Base-by-base conservation (phyloP, 2,888 invertebrate genomes). In the Coleophora flavipennella region DNA sequence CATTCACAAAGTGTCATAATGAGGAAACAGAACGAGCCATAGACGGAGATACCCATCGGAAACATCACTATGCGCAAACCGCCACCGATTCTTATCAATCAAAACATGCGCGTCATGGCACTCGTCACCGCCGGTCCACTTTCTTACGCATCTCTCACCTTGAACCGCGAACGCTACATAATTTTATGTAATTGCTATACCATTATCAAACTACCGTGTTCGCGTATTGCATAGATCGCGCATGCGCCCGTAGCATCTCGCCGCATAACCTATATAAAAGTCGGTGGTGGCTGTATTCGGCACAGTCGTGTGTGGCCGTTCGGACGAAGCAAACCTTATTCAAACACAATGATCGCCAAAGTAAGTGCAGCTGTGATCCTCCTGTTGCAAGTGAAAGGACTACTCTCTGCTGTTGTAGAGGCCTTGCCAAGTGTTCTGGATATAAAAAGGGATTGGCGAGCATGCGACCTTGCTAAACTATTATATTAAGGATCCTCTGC, bases 281-380 rank as follows among this genome's bases (percentile, higher is more conserved):
- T 71, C 67, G 65, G 59, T 59, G 65, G 55, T 53, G 59, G 51
- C 61, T 53, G 56, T 64, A 57, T 55, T 70, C 67, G 59, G 57
- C 70, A 84, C 81, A 84, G 84, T 84, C 69, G 83, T 78, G 83
- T 81, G 80, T 77, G 72, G 73, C 77, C 73, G 76, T 67, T 77
- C 77, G 67, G 62, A 73, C 80, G 72, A 72, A 71, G 73, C 72
- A 72, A 80, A 81, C 74, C 79, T 73, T 67, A 76, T 69, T 60
- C 73, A 69, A 80, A 70, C 73, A 59, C 70, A 77, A 84, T 84
- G 84, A 78, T 83, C 62, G 73, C 83, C 53, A 84, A 77, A 84
- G 84, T 83, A 81, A 84, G 84, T 83, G 72, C 44, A 53, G 49
- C 56, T 53, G 58, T 42, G 46, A 39, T 48, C 57, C 45, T 59